Evolutionary conservation across 2,797 vertebrate genomes (phyloP).

Genomic region (Sebastolobus alascanus): DNA sequence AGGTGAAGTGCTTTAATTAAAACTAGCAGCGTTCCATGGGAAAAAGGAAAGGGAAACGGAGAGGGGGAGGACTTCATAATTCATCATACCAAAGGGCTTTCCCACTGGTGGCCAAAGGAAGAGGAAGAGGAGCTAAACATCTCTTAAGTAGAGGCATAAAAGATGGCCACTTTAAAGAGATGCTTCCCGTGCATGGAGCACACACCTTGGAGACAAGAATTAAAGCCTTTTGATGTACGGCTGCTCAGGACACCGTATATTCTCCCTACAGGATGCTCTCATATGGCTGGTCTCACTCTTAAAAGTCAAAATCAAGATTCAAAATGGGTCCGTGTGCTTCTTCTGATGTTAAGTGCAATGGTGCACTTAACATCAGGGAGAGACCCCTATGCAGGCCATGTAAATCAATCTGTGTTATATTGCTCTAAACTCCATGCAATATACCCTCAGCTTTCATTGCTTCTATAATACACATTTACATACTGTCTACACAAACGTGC

Average conservation of each 20-base stretch:
- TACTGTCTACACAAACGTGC: constrained; percentile 78
- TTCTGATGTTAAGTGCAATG: constrained; percentile 70
- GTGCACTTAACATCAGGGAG: constrained; percentile 80
- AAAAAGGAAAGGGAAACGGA: constrained; percentile 72
- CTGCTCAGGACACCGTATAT: constrained; percentile 30
- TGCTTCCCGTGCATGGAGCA: constrained; percentile 22
- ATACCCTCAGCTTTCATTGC: constrained; percentile 84
- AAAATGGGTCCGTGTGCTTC: constrained; percentile 42
- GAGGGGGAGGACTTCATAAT: constrained; percentile 78
- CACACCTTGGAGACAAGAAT: constrained; percentile 58
- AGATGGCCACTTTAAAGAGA: constrained; percentile 63
- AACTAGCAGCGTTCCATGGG: constrained; percentile 82
- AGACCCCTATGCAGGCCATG: constrained; percentile 71
- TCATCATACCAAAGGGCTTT: constrained; percentile 81
- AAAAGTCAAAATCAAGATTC: constrained; percentile 74
- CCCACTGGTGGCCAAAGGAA: constrained; percentile 60
- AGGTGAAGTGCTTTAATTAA: constrained; percentile 89
- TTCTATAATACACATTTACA: constrained; percentile 86
- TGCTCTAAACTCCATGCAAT: constrained; percentile 88
- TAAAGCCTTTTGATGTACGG: constrained; percentile 61
- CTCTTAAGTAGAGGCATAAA: constrained; percentile 70
- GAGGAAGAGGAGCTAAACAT: constrained; percentile 67
- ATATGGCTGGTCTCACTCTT: constrained; percentile 57
- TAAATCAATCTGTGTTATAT: constrained; percentile 89
- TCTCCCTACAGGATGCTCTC: constrained; percentile 32